A percentile compares a stretch with the other conserved stretches of the same genome.
Conservation (phyloP, 1,140 invertebrate species). For the Platyscapa corneri region DNA sequence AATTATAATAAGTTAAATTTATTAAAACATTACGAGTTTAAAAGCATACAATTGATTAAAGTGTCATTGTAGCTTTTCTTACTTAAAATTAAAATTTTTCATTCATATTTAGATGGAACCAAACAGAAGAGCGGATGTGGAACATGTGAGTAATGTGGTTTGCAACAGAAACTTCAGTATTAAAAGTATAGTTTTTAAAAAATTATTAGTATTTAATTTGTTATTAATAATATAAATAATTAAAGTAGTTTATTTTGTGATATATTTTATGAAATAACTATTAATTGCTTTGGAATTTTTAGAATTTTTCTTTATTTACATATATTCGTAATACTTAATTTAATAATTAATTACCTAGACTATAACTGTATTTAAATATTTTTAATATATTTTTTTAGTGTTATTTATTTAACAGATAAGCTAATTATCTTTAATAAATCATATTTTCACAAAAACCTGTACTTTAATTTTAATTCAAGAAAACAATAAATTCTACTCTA, state of each 20-base stretch:
- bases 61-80: neutral
- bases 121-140: conserved; percentile 82
- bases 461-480: neutral
- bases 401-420: neutral
- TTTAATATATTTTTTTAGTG: neutral
- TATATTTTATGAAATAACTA: neutral
- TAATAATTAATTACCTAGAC: no score
- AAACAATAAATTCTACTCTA: no score
- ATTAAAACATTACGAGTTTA: neutral
- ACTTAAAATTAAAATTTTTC: conserved; percentile 60
- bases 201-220: conserved; percentile 48
- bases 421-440: neutral
- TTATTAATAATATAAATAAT: conserved; percentile 14
- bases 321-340: conserved; percentile 25
- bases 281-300: conserved; percentile 1
- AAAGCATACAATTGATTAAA: conserved; percentile 2
- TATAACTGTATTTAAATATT: no score
- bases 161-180: conserved; percentile 40
- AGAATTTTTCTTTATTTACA: conserved; percentile 25
- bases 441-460: neutral
- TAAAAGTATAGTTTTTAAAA: conserved; percentile 45
- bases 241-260: neutral
- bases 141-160: conserved; percentile 64
- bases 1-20: conserved; percentile 28
- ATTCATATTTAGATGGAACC: conserved; percentile 82